These are phyloP conservation scores for Thalassaphorura encarpata DNA, from an alignment of 1,140 invertebrate genomes.

Conservation along the genomic window DNA sequence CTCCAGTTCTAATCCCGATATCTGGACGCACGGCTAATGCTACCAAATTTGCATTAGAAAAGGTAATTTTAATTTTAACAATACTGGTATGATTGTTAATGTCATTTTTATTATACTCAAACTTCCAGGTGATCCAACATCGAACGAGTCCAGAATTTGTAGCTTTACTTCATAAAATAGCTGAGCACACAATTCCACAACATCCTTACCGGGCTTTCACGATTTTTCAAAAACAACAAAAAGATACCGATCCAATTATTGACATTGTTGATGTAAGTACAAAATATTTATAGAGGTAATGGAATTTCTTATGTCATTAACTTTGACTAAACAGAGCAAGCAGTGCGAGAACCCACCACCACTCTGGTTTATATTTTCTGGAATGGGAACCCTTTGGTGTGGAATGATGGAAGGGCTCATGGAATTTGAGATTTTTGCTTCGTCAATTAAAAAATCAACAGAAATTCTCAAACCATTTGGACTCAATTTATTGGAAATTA, in stretches of 20 bases:
- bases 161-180: constrained; percentile 35
- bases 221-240: constrained; percentile 39
- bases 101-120: neutral
- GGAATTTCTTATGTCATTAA: too few relatives aligned
- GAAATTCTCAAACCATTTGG: constrained; percentile 34
- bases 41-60: constrained; percentile 43
- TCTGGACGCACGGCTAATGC: constrained; percentile 76
- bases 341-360: too few relatives aligned
- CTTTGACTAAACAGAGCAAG: too few relatives aligned
- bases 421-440: constrained; percentile 43
- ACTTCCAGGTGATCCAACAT: neutral
- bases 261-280: too few relatives aligned
- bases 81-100: neutral
- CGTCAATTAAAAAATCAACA: constrained; percentile 42
- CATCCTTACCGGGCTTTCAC: constrained; percentile 45
- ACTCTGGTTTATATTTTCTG: constrained; percentile 79
- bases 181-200: constrained; percentile 35
- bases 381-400: constrained; percentile 82
- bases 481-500: constrained; percentile 45
- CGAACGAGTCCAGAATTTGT: constrained; percentile 34
- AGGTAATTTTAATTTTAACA: neutral
- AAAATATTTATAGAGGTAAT: too few relatives aligned
- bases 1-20: constrained; percentile 53
- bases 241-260: too few relatives aligned
- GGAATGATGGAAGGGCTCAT: constrained; percentile 61